These are phyloP conservation scores for Gymnocheta viridis DNA, from an alignment of 2,888 invertebrate genomes.

Conservation along the genomic window DNA sequence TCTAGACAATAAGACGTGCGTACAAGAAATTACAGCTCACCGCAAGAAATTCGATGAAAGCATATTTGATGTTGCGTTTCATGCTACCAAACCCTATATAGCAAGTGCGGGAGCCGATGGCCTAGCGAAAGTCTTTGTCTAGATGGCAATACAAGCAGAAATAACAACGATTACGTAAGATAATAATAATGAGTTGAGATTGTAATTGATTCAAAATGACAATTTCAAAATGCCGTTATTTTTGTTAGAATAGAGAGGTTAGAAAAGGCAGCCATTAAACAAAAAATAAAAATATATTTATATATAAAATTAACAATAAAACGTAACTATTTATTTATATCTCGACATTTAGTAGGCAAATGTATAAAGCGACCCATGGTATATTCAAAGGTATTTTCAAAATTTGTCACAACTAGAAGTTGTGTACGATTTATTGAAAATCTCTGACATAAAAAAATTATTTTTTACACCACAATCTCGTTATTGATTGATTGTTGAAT, in stretches of 20 bases:
- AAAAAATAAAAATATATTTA: slow-evolving; percentile 35
- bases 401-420: background rate
- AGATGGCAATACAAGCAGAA: slow-evolving; percentile 66
- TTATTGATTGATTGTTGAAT: background rate
- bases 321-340: slow-evolving; percentile 50
- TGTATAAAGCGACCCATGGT: slow-evolving; percentile 12
- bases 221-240: slow-evolving; percentile 58
- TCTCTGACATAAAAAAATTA: background rate
- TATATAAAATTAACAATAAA: slow-evolving; percentile 43
- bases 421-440: background rate
- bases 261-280: slow-evolving; percentile 61
- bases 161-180: slow-evolving; percentile 67
- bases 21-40: slow-evolving; percentile 99
- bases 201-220: slow-evolving; percentile 52
- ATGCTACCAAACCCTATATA: slow-evolving; percentile 98
- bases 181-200: slow-evolving; percentile 65
- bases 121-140: slow-evolving; percentile 99
- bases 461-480: background rate
- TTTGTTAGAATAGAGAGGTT: slow-evolving; percentile 62
- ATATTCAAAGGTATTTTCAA: slow-evolving; percentile 46
- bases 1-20: slow-evolving; percentile 99
- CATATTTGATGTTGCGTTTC: slow-evolving; percentile 99
- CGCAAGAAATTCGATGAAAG: slow-evolving; percentile 99
- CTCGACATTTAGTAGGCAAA: slow-evolving; percentile 33
- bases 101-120: slow-evolving; percentile 99